Evolutionary conservation across 2,797 vertebrate genomes (phyloP).

Genomic region (Peromyscus aztecus): DNA sequence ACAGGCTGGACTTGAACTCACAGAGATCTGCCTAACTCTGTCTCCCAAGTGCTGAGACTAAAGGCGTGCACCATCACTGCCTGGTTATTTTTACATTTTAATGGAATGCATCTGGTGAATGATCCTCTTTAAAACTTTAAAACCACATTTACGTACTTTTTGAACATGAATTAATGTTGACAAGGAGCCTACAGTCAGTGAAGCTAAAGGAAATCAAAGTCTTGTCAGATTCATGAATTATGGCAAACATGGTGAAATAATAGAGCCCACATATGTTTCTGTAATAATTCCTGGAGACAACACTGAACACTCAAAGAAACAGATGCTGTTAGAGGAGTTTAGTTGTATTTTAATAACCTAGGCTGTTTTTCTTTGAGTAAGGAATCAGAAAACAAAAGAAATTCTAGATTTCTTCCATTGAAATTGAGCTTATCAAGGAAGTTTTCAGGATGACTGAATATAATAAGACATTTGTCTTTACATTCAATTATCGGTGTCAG

Average conservation of each 20-base stretch:
- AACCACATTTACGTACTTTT: slow-evolving; percentile 82
- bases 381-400: slow-evolving; percentile 73
- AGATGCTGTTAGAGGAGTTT: not conserved
- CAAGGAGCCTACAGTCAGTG: slow-evolving; percentile 68
- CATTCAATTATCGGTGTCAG: not conserved
- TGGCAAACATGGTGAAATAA: slow-evolving; percentile 73
- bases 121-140: slow-evolving; percentile 74
- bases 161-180: slow-evolving; percentile 82
- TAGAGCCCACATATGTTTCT: slow-evolving; percentile 62
- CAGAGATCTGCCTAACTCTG: no score
- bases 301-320: slow-evolving; percentile 55
- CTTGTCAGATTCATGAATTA: slow-evolving; percentile 81
- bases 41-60: no score
- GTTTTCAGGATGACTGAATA: slow-evolving; percentile 62
- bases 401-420: slow-evolving; percentile 71
- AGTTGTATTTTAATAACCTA: slow-evolving; percentile 73
- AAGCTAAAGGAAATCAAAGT: slow-evolving; percentile 79
- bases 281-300: slow-evolving; percentile 16
- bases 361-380: slow-evolving; percentile 54
- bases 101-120: slow-evolving; percentile 72
- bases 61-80: no score
- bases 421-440: slow-evolving; percentile 80
- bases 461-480: slow-evolving; percentile 56
- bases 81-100: slow-evolving; percentile 66
- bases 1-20: no score